Percentiles rank a stretch among this genome's conserved stretches.
phyloP scores from a whole-genome alignment of 2,888 invertebrate species.

The Aquatica leii region DNA sequence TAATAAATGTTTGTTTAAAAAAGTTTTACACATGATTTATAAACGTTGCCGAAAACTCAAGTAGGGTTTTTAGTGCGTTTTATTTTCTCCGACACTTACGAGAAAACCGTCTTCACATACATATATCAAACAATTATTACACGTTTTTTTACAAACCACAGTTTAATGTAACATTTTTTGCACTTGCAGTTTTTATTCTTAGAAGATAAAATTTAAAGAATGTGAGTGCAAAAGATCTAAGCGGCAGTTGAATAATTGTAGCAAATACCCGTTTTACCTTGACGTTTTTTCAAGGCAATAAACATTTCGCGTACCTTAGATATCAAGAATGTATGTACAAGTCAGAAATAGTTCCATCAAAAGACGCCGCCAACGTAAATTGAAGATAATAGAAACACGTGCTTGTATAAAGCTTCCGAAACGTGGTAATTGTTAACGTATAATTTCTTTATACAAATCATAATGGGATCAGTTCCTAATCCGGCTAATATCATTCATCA shows the following conservation, averaged over 20 bases:
- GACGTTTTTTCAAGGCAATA: slow-evolving; percentile 23
- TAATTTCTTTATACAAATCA: slow-evolving; percentile 2
- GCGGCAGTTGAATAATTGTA: not conserved
- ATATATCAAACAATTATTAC: too few relatives aligned
- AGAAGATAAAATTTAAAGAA: not conserved
- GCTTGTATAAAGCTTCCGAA: too few relatives aligned
- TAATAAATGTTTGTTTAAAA: too few relatives aligned
- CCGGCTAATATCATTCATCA: slow-evolving; percentile 28
- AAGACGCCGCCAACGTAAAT: slow-evolving; percentile 1
- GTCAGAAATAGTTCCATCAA: slow-evolving; percentile 19
- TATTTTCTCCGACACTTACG: too few relatives aligned
- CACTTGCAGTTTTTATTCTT: too few relatives aligned
- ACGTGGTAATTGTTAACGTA: not conserved
- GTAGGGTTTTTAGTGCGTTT: too few relatives aligned
- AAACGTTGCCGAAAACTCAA: too few relatives aligned
- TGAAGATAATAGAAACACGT: not conserved
- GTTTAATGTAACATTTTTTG: too few relatives aligned
- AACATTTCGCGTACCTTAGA: slow-evolving; percentile 28
- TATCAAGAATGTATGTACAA: slow-evolving; percentile 18
- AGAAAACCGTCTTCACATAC: too few relatives aligned
- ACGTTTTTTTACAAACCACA: too few relatives aligned
- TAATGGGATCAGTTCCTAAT: slow-evolving; percentile 6
- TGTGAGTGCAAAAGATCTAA: not conserved
- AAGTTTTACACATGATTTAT: too few relatives aligned
- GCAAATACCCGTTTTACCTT: not conserved